These are phyloP conservation scores for Chelmon rostratus DNA, from an alignment of 2,797 vertebrate species.

Conservation along the genomic window DNA sequence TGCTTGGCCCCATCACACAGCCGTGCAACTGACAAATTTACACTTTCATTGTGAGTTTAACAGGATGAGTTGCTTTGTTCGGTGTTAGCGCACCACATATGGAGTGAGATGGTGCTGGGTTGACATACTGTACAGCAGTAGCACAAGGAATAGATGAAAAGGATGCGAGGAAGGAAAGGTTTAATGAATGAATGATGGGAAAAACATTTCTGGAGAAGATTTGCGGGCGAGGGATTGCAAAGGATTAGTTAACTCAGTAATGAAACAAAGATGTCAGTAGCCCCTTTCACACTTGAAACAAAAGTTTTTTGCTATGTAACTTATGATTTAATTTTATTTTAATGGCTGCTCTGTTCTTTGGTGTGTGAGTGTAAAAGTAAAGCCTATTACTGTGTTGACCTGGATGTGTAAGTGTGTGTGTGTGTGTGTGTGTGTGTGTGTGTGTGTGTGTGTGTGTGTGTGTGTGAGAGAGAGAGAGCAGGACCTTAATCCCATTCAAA, in stretches of 20 bases:
- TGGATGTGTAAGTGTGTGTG: constrained; percentile 23
- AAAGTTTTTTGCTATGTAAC: constrained; percentile 14
- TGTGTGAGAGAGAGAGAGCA: constrained; percentile 9
- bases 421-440: too few relatives aligned
- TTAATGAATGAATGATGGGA: background rate
- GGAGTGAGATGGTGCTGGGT: background rate
- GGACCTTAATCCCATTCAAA: constrained; percentile 47
- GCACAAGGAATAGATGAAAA: background rate
- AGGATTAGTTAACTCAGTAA: constrained; percentile 34
- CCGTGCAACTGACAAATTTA: constrained; percentile 19
- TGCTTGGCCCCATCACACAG: background rate
- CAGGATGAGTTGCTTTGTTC: constrained; percentile 4
- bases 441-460: constrained; percentile 21
- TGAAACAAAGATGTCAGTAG: constrained; percentile 26
- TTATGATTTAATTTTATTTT: constrained; percentile 25
- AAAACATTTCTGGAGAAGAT: constrained; percentile 2
- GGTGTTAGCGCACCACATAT: background rate
- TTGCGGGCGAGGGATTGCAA: constrained; percentile 10
- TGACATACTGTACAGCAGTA: background rate
- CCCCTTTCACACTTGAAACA: constrained; percentile 4
- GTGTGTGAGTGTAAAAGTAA: constrained; percentile 14
- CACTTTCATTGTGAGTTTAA: constrained; percentile 9
- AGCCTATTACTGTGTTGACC: constrained; percentile 23
- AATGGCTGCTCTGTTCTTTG: constrained; percentile 2
- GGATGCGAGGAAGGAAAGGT: background rate